Percentiles rank a stretch among this genome's conserved stretches.
Conservation (phyloP, 1,140 invertebrate species). For the Brachionus koreanus region DNA sequence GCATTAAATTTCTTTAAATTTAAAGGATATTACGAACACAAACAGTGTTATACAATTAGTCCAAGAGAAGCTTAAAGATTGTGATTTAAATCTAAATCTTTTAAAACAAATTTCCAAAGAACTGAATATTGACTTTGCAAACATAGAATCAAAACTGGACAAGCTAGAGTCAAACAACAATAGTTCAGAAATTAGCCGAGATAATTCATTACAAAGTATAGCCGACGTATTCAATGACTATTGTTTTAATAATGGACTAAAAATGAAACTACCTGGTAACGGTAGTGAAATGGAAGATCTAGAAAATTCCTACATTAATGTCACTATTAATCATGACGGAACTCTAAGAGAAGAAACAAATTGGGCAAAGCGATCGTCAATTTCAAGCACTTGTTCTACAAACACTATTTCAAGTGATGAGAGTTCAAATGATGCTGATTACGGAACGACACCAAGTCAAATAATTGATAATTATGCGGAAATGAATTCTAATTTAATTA, state of each 20-base stretch:
- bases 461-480: not conserved
- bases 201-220: not conserved
- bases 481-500: slow-evolving; percentile 6
- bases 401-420: not conserved
- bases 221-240: not conserved
- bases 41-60: slow-evolving; percentile 28
- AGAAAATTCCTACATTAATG: slow-evolving; percentile 7
- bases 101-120: slow-evolving; percentile 40
- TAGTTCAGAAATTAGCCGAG: not conserved
- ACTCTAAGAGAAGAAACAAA: not conserved
- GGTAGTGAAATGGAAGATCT: slow-evolving; percentile 3
- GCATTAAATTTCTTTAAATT: no score
- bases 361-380: slow-evolving; percentile 35
- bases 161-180: not conserved
- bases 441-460: not conserved
- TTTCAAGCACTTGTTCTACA: not conserved
- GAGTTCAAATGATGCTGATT: slow-evolving; percentile 22
- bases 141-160: slow-evolving; percentile 5
- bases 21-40: slow-evolving; percentile 30
- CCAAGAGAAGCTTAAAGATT: slow-evolving; percentile 32
- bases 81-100: slow-evolving; percentile 26
- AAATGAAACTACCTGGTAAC: not conserved
- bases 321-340: not conserved
- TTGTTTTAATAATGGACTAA: not conserved
- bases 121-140: slow-evolving; percentile 34